Base-by-base conservation (phyloP, 2,113 vertebrate species). In the Corythoichthys haematopterus region DNA sequence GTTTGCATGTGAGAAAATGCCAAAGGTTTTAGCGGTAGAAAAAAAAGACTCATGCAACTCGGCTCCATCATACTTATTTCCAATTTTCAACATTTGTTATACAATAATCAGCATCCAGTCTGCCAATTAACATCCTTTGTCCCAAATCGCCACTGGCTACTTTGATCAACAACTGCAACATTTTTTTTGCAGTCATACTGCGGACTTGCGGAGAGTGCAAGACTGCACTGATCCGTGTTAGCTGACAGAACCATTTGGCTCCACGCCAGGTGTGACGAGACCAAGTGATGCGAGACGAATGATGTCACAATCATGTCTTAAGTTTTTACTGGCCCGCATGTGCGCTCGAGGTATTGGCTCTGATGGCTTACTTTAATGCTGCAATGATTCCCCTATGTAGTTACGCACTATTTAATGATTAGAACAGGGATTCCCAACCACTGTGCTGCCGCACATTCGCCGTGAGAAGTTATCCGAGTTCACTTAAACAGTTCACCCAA, bases 21-120 rank as follows among this genome's bases (percentile, higher is more conserved):
- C 77, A 78, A 71, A 75, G 77, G 66, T 73, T 86, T 83, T 46
- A 64, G 69, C 40, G 6, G 9, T 13, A 50, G 55, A 76, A 79
- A 74, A 79, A 81, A 62, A 0, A 65, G 80, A 84, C 83, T 87
- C 83, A 83, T 91, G 85, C 80, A 85, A 73, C 70, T 79, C 64
- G 11, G 55, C 35, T 70, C 77, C 71, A 4, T 8, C 46, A 1
- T 64, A 66, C 36, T 62, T 62, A 16, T 38, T 1, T 50, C 47
- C 14, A 50, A 50, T 50, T 4, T 50, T 50, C 47, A 43, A 43
- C 40, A 50, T 4, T 16, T 50, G 4, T 4, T 50, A 50, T 50
- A 4, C 10, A 4, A 15, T 14, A 48, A 11, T 13, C 2, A 28
- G 20, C 20, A 28, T 28, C 20, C 20, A 28, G 46, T 3, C 46